Percentiles rank a stretch among this genome's conserved stretches.
Conservation (phyloP, 1,140 invertebrate genomes). For the Meloidogyne chitwoodi region DNA sequence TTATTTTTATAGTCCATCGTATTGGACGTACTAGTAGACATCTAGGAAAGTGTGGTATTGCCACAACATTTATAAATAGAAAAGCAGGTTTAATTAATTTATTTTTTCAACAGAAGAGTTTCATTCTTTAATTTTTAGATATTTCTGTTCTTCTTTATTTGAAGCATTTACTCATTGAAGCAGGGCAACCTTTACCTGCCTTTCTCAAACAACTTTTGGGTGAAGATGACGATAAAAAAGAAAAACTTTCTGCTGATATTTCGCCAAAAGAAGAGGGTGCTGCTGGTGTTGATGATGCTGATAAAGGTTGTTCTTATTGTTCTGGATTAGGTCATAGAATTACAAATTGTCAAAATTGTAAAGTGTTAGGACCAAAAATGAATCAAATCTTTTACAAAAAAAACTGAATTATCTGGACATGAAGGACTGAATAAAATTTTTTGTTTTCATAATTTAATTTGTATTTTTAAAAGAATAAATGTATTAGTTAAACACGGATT, state of each 20-base stretch:
- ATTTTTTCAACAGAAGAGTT: neutral
- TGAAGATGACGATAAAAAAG: constrained; percentile 88
- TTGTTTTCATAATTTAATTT: too few species aligned
- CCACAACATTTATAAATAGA: constrained; percentile 95
- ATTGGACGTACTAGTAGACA: constrained; percentile 89
- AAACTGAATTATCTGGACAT: constrained; percentile 8
- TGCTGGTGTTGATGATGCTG: constrained; percentile 17
- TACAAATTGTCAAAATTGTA: too few species aligned
- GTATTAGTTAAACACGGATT: too few species aligned
- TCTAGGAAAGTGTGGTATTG: constrained; percentile 82
- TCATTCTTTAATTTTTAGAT: constrained; percentile 67
- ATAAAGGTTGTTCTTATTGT: too few species aligned
- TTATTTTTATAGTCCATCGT: constrained; percentile 74
- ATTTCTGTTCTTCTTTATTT: constrained; percentile 89
- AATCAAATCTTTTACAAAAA: constrained; percentile 10
- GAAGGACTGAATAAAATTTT: neutral
- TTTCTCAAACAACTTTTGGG: too few species aligned
- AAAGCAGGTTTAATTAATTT: constrained; percentile 64
- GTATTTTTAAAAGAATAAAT: too few species aligned
- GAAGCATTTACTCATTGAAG: constrained; percentile 91
- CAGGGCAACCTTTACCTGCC: constrained; percentile 85
- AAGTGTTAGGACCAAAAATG: too few species aligned
- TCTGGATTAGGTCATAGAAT: too few species aligned
- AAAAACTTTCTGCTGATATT: constrained; percentile 72
- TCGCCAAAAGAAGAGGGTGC: constrained; percentile 67